Conservation (phyloP, 2,888 invertebrate species). For the Cephus sareptanus region DNA sequence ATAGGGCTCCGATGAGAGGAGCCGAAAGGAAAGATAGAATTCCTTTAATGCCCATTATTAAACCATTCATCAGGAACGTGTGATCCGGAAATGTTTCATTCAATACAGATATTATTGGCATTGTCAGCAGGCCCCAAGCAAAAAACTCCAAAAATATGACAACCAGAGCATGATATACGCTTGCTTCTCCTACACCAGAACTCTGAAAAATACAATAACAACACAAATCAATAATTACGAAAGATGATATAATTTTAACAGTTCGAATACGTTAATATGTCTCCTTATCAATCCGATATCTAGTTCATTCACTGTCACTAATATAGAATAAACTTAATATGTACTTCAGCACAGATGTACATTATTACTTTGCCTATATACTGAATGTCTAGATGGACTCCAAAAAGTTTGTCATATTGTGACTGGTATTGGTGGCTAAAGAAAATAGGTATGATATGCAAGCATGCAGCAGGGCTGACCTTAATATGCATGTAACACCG, state of each 20-base stretch:
- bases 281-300: background rate
- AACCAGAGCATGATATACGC: constrained; percentile 97
- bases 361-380: background rate
- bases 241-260: background rate
- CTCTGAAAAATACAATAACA: constrained; percentile 69
- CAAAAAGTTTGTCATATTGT: background rate
- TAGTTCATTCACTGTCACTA: background rate
- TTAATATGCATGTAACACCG: constrained; percentile 63
- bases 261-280: background rate
- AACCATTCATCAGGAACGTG: constrained; percentile 99
- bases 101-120: constrained; percentile 94
- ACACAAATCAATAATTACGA: background rate
- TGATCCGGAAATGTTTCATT: constrained; percentile 99
- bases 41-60: constrained; percentile 99
- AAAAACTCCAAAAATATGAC: constrained; percentile 99
- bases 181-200: constrained; percentile 92
- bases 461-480: constrained; percentile 47
- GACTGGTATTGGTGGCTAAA: background rate
- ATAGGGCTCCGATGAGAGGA: constrained; percentile 95
- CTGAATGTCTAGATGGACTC: background rate
- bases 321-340: background rate
- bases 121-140: constrained; percentile 98
- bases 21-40: constrained; percentile 97
- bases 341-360: background rate
- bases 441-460: background rate